phyloP scores from a whole-genome alignment of 1,140 invertebrate species.

The Drosophila trapezifrons region DNA sequence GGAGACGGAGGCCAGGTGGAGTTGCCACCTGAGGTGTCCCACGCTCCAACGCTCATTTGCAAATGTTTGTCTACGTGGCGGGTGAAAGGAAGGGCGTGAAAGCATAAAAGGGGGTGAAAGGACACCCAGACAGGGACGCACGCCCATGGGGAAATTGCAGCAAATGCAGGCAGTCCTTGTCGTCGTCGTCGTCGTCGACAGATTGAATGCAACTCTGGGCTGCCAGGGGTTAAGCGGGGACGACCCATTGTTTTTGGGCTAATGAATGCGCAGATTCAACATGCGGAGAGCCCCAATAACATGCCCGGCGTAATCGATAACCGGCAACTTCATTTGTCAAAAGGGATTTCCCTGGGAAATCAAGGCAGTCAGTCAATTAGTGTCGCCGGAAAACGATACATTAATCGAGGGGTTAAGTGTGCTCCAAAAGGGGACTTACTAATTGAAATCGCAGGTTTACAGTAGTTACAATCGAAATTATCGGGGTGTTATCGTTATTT shows the following conservation, averaged over 20 bases:
- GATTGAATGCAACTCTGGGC: slow-evolving; percentile 28
- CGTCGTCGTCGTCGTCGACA: not conserved
- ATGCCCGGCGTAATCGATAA: slow-evolving; percentile 1
- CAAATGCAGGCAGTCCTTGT: slow-evolving; percentile 18
- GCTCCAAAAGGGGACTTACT: no score
- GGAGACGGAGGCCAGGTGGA: not conserved
- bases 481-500: no score
- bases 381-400: no score
- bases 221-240: not conserved
- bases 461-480: not conserved
- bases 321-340: slow-evolving; percentile 8
- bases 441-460: not conserved
- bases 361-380: slow-evolving; percentile 7
- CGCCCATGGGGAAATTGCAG: slow-evolving; percentile 57
- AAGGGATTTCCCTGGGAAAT: slow-evolving; percentile 3
- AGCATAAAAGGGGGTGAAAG: not conserved
- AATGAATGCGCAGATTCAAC: not conserved
- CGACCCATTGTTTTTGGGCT: slow-evolving; percentile 6
- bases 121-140: not conserved
- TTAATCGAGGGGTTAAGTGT: no score
- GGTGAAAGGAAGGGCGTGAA: slow-evolving; percentile 40
- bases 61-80: slow-evolving; percentile 69
- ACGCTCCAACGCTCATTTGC: slow-evolving; percentile 71
- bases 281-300: not conserved
- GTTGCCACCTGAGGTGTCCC: slow-evolving; percentile 56